Evolutionary conservation across 2,888 invertebrate species (phyloP).

Genomic region (Drosophila austrosaltans): DNA sequence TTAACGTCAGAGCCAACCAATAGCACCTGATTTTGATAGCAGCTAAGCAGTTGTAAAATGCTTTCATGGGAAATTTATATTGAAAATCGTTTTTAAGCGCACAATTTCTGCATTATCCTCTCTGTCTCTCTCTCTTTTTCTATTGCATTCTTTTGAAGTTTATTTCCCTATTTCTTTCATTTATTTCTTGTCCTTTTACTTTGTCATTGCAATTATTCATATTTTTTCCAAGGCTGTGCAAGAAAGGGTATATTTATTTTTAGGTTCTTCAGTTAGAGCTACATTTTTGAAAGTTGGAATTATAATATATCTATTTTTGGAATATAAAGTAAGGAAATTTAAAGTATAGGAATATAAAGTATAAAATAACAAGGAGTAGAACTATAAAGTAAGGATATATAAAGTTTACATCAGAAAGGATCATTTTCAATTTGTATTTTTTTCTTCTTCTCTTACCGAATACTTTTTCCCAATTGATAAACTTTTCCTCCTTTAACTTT

Average conservation of each 20-base stretch:
- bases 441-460: too few species aligned
- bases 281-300: too few species aligned
- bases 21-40: constrained; percentile 18
- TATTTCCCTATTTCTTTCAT: not conserved
- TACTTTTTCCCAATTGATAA: too few species aligned
- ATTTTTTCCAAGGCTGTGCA: not conserved
- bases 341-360: too few species aligned
- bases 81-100: not conserved
- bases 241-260: not conserved
- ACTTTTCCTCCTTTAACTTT: too few species aligned
- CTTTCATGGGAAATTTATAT: constrained; percentile 7
- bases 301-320: too few species aligned
- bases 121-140: not conserved
- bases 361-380: too few species aligned
- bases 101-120: not conserved
- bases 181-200: not conserved
- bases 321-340: too few species aligned
- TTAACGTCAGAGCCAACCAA: constrained; percentile 28
- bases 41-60: constrained; percentile 11
- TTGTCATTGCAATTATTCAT: not conserved
- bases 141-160: not conserved
- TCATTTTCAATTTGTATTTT: too few species aligned
- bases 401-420: too few species aligned
- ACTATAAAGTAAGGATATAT: too few species aligned
- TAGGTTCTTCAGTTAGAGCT: too few species aligned